These are phyloP conservation scores for Eumacrocentrus americanus DNA, from an alignment of 2,888 invertebrate genomes.

Conservation along the genomic window DNA sequence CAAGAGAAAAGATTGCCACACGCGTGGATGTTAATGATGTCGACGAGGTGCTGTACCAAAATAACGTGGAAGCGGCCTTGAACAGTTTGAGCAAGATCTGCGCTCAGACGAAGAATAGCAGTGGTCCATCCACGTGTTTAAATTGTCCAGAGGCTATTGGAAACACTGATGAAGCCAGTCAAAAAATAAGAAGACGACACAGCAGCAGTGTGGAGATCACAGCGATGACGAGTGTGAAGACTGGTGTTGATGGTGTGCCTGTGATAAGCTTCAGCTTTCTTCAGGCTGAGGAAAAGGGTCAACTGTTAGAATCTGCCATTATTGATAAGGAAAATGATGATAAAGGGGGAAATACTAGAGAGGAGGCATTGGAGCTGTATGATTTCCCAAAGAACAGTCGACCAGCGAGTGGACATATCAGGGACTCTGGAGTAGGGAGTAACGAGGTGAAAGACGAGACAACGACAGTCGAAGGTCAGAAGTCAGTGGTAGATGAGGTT, in stretches of 20 bases:
- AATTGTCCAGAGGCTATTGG: slow-evolving; percentile 9
- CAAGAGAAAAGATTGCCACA: too few species aligned
- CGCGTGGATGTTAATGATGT: slow-evolving; percentile 6
- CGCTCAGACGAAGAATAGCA: slow-evolving; percentile 29
- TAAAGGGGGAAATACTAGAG: not conserved
- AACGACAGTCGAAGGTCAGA: not conserved
- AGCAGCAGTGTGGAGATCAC: slow-evolving; percentile 52
- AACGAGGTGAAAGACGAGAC: not conserved
- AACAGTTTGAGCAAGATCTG: slow-evolving; percentile 38
- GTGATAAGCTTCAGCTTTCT: slow-evolving; percentile 55
- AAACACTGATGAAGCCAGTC: slow-evolving; percentile 19
- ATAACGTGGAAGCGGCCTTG: slow-evolving; percentile 40
- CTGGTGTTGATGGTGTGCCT: slow-evolving; percentile 50
- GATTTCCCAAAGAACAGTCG: slow-evolving; percentile 33
- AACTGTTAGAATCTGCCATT: not conserved
- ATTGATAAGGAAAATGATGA: slow-evolving; percentile 24
- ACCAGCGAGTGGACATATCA: not conserved
- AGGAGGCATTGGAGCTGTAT: slow-evolving; percentile 19
- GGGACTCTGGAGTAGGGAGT: not conserved
- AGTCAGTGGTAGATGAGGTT: slow-evolving; percentile 5
- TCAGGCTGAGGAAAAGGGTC: slow-evolving; percentile 34
- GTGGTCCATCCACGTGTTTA: slow-evolving; percentile 15
- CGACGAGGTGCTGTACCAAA: slow-evolving; percentile 41
- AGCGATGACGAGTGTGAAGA: slow-evolving; percentile 47
- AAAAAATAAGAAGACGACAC: slow-evolving; percentile 35